Base-by-base conservation (phyloP, 2,888 invertebrate species). In the Chorisops tibialis region DNA sequence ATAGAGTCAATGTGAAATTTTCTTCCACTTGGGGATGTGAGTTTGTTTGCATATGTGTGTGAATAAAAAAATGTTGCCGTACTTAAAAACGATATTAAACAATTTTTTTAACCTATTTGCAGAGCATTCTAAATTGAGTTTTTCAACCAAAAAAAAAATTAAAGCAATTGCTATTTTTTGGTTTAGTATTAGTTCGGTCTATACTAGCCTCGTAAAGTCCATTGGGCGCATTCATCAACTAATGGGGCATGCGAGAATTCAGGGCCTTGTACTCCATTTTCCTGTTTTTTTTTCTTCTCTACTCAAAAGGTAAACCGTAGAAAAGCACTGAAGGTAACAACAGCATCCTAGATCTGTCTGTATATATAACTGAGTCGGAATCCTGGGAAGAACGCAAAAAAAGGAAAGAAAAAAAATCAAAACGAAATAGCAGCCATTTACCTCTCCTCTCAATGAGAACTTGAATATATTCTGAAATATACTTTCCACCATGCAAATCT, bases 221-320 rank as follows among this genome's bases (percentile, higher is more conserved):
- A 65, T 65, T 65, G 65, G 63, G 61, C 59, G 61, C 63, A 65
- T 63, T 65, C 65, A 65, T 65, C 65, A 63, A 61, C 65, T 65
- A 65, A 65, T 65, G 65, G 65, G 61, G 63, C 65, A 63, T 63
- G 61, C 63, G 61, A 65, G 59, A 63, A 65, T 54, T 14, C 52
- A 54, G 24, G 39, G 7, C 24, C 18, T 45, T 11, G 56, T 41
- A 24, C 14, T n/a, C n/a, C n/a, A n/a, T 45, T 56, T 45, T 16
- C 45, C 14, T 16, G 5, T 35, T 24, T 64, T 47, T 50, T 41
- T 59, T 62, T 52, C n/a, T n/a, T n/a, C n/a, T 52, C 48, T 63
- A 62, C 14, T 14, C 21, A 61, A 30, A 61, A 50, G 50, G 41
- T 19, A 45, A 24, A 16, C 9, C 48, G 59, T 39, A 59, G 47